phyloP scores from a whole-genome alignment of 2,113 vertebrate genomes.

The Neotragus pygmaeus region DNA sequence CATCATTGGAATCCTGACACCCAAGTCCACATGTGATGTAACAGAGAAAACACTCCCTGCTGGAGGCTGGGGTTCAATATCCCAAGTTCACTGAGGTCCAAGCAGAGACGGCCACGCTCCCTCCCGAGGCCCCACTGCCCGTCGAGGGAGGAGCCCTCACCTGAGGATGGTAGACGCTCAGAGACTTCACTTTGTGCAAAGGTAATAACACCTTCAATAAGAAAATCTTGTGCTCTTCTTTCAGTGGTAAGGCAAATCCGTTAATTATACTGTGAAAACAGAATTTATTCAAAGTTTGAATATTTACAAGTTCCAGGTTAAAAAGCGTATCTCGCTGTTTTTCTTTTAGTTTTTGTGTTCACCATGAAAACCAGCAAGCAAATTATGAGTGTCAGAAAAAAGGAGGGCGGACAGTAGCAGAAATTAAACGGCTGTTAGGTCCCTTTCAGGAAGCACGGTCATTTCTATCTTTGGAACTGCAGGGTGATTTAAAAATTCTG shows the following conservation, averaged over 20 bases:
- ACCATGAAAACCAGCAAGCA: neutral
- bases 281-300: neutral
- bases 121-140: neutral
- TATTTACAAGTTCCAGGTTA: neutral
- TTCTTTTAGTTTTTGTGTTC: neutral
- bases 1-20: rapidly evolving
- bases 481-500: neutral
- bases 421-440: neutral
- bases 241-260: constrained; percentile 98
- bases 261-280: constrained; percentile 93
- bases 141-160: constrained; percentile 68
- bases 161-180: constrained; percentile 99
- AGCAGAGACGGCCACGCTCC: rapidly evolving
- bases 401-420: neutral
- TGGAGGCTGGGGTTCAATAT: neutral
- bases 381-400: neutral
- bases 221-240: constrained; percentile 99
- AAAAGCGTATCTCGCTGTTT: neutral
- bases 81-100: neutral
- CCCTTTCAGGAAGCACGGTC: neutral
- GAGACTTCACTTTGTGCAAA: constrained; percentile 99
- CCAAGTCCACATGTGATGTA: rapidly evolving
- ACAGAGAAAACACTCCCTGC: neutral
- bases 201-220: constrained; percentile 97
- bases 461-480: neutral